Base-by-base conservation (phyloP, 2,797 vertebrate species). In the Hoplostethus atlanticus region DNA sequence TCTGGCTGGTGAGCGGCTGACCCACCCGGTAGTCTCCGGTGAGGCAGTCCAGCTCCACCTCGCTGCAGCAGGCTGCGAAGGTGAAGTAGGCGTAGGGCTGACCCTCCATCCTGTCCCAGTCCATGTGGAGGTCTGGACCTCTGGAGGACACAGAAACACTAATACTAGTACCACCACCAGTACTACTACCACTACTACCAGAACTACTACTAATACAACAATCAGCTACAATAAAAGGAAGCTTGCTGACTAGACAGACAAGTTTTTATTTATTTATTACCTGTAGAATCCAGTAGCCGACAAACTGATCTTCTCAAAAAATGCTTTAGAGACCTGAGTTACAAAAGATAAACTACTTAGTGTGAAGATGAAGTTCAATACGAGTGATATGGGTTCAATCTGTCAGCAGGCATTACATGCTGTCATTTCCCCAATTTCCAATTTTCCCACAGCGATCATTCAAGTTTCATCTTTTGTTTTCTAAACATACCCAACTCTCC, bases 41-140 rank as follows among this genome's bases (percentile, higher is more conserved):
- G 62, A 97, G 93, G 74, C 94, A 95, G 90, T 98, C 95, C n/a
- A 97, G 87, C 87, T 98, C 96, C 81, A 96, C 95, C 81, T 97
- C 96, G 3, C 94, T 91, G 92, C 94, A 97, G 47, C 91, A 83
- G 11, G 52, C 93, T 1, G 92, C 95, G 0, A 87, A 96, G 0
- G 93, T 89, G 50, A 83, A 96, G 82, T 97, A 97, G 0, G 92
- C 72, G 4, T 90, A 95, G 0, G 92, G 83, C 0, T 80, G 48
- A 0, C 96, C 96, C 82, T 96, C 87, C 88, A 91, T 91, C 77
- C 92, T 94, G 51, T 96, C 90, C 96, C 95, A 96, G 91, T 97
- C 92, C 90, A 96, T 94, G 57, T 93, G 30, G 0, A 85, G 61
- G 75, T 95, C 88, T 3, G 91, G 94, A 76, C 96, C 96, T 83